These are phyloP conservation scores for Xylota sylvarum DNA, from an alignment of 2,888 invertebrate genomes.

Conservation along the genomic window DNA sequence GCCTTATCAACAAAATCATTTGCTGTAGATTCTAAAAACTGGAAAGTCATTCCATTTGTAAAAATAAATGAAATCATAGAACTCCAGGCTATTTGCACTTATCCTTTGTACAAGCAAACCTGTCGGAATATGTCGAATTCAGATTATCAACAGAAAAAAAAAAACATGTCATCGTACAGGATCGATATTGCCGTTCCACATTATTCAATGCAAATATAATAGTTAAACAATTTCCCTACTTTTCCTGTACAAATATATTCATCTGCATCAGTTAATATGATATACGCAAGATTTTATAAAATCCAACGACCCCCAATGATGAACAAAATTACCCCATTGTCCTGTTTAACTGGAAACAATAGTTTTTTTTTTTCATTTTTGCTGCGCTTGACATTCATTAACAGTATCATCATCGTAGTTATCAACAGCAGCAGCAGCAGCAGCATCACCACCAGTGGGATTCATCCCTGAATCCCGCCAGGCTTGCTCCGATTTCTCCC, in stretches of 20 bases:
- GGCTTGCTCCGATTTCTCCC: constrained; percentile 17
- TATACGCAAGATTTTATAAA: constrained; percentile 26
- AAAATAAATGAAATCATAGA: constrained; percentile 28
- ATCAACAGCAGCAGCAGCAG: constrained; percentile 42
- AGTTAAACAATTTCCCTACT: constrained; percentile 40
- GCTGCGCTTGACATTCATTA: constrained; percentile 71
- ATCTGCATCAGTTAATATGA: constrained; percentile 66
- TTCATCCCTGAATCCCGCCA: constrained; percentile 25
- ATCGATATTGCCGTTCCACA: neutral
- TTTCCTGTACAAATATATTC: constrained; percentile 44
- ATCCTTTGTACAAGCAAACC: constrained; percentile 4
- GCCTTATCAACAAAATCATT: no score
- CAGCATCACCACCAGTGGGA: constrained; percentile 15
- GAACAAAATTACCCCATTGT: constrained; percentile 72
- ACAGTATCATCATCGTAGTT: constrained; percentile 66
- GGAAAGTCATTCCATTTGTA: constrained; percentile 11
- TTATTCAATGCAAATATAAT: constrained; percentile 22
- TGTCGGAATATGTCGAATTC: constrained; percentile 2
- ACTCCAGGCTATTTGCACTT: constrained; percentile 9
- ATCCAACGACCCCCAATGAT: constrained; percentile 26
- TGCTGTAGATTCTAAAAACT: no score
- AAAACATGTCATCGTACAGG: neutral
- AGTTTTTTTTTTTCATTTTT: constrained; percentile 43
- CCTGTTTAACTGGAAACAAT: constrained; percentile 72
- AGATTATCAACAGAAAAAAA: neutral